A percentile compares a stretch with the other conserved stretches of the same genome.
Evolutionary conservation across 2,797 vertebrate genomes (phyloP).

Genomic region (Fundulus diaphanus): DNA sequence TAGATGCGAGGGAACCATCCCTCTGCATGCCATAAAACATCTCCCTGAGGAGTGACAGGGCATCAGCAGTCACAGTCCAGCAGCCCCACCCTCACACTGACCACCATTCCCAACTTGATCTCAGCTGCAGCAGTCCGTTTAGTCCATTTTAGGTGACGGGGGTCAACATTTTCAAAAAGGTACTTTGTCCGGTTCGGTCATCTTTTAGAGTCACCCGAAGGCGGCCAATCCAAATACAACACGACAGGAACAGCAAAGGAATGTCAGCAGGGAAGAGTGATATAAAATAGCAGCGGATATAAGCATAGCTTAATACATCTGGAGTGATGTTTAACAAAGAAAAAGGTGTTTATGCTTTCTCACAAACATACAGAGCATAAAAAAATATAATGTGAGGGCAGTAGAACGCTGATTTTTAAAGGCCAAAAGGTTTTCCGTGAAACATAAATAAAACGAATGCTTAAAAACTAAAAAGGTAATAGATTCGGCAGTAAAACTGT

Average conservation of each 20-base stretch:
- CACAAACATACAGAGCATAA: conserved; percentile 73
- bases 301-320: conserved; percentile 83
- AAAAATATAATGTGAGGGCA: conserved; percentile 70
- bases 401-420: conserved; percentile 76
- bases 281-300: conserved; percentile 84
- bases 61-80: conserved; percentile 76
- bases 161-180: conserved; percentile 27
- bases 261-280: conserved; percentile 74
- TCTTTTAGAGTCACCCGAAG: conserved; percentile 24
- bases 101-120: conserved; percentile 18
- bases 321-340: conserved; percentile 59
- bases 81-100: conserved; percentile 58
- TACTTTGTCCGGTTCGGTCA: conserved; percentile 16
- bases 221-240: conserved; percentile 36
- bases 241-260: conserved; percentile 60
- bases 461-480: conserved; percentile 41
- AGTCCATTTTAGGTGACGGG: conserved; percentile 35
- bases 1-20: conserved; percentile 73
- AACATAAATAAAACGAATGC: conserved; percentile 57
- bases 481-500: conserved; percentile 24
- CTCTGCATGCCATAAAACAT: conserved; percentile 80
- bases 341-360: conserved; percentile 70
- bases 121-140: conserved; percentile 36
- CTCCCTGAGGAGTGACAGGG: conserved; percentile 85
- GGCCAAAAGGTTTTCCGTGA: conserved; percentile 33